Evolutionary conservation across 2,797 vertebrate species (phyloP), one percentile per base, ranked within the genome.

Genomic region (Amazonetta brasiliensis): DNA sequence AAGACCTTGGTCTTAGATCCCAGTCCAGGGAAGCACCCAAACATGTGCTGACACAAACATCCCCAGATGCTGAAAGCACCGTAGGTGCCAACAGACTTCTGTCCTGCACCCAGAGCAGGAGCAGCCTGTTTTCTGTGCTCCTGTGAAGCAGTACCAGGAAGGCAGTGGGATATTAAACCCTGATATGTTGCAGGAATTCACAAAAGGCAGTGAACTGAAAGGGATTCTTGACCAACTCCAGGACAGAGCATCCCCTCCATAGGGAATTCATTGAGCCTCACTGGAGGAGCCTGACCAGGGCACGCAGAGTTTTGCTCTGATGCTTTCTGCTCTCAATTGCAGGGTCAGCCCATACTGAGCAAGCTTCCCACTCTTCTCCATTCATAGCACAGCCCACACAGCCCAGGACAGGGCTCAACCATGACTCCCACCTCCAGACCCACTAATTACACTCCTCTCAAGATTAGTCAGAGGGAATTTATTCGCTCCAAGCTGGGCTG

Each of bases 401-500:
- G 64, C 52, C 0, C 0, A 25, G 55, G 46, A 41, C 26, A 43
- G 33, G 43, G 1, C 3, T 64, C 54, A 83, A 20, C 55, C 59
- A 11, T 13, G 48, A 75, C 17, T 79, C n/a, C 67, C 20, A 2
- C 46, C 63, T 39, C 12, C 85, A 55, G 55, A 18, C 43, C 50
- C 64, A 2, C 63, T 92, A 77, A 92, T 94, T 68, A 56, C 60
- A 39, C 39, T 78, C 44, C 13, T 54, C 72, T 91, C 62, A 44
- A 54, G 76, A 75, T 90, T 75, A 88, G 66, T 92, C 91, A 92
- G 84, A 80, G 33, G 33, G 33, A 78, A 81, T 60, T 66, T 92
- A 58, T 88, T 91, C 58, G 26, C 48, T 89, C 46, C 62, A 58
- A 82, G 75, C 84, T 63, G 59, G 82, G 81, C 66, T 76, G 22